Conservation (phyloP, 2,113 vertebrate species). For the Naja naja region DNA sequence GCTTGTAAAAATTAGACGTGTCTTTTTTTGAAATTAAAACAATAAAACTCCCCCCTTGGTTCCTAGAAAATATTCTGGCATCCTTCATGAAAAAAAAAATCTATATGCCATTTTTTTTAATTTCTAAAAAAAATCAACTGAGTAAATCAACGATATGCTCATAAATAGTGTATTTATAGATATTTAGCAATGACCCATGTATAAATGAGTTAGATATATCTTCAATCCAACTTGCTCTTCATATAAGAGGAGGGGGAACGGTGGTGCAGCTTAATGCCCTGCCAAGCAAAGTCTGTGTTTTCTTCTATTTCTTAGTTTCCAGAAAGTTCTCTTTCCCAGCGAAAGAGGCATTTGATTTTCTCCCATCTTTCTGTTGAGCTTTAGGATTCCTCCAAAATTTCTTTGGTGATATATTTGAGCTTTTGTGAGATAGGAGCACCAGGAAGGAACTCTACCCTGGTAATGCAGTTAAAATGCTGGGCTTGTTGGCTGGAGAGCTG, state of each 20-base stretch:
- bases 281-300: not conserved
- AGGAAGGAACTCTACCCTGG: not conserved
- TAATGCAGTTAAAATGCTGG: not conserved
- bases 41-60: conserved; percentile 27
- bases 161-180: conserved; percentile 44
- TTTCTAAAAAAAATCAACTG: conserved; percentile 1
- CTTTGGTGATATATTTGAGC: not conserved
- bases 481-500: not conserved
- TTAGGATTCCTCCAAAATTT: not conserved
- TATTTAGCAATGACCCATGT: conserved; percentile 3
- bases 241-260: not conserved
- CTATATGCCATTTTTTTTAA: conserved; percentile 11
- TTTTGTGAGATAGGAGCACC: not conserved
- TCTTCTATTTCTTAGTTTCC: not conserved
- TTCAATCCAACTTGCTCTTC: not conserved
- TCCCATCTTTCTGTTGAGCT: not conserved
- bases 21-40: conserved; percentile 37
- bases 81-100: conserved; percentile 30
- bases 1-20: conserved; percentile 46
- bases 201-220: conserved; percentile 22
- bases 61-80: conserved; percentile 9
- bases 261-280: too few species aligned
- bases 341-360: not conserved
- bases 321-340: not conserved
- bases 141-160: conserved; percentile 34